These are phyloP conservation scores for Clarias platycephalus DNA, from an alignment of 2,797 vertebrate genomes.

Conservation along the genomic window DNA sequence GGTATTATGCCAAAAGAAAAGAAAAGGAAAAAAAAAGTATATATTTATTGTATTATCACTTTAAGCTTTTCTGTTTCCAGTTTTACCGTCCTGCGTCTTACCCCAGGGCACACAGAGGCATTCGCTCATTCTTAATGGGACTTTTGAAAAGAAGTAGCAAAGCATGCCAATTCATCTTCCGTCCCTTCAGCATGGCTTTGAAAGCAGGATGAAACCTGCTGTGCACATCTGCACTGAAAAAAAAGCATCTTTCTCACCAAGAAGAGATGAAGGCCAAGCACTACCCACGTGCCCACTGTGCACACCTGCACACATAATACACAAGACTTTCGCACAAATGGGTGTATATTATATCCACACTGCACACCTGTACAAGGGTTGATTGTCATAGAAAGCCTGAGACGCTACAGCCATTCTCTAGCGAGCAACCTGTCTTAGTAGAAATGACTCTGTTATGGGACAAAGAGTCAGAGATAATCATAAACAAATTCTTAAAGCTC, in stretches of 20 bases:
- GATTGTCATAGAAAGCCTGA: not conserved
- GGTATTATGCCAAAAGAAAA: slow-evolving; percentile 3
- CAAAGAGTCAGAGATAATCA: slow-evolving; percentile 3
- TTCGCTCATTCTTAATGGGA: slow-evolving; percentile 14
- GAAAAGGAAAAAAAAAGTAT: too few species aligned
- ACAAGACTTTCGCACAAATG: slow-evolving; percentile 19
- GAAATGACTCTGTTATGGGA: not conserved
- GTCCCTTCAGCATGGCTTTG: slow-evolving; percentile 20
- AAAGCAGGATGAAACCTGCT: slow-evolving; percentile 36
- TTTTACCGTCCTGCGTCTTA: slow-evolving; percentile 25
- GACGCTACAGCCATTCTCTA: not conserved
- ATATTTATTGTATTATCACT: not conserved
- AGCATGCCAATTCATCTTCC: slow-evolving; percentile 31
- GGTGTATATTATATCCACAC: not conserved
- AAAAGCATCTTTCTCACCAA: slow-evolving; percentile 20
- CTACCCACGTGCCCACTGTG: slow-evolving; percentile 16
- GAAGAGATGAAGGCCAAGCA: slow-evolving; percentile 38
- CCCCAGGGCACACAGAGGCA: slow-evolving; percentile 21
- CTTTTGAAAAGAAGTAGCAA: slow-evolving; percentile 48
- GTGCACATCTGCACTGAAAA: slow-evolving; percentile 49
- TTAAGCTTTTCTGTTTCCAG: slow-evolving; percentile 36
- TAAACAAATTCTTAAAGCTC: slow-evolving; percentile 1
- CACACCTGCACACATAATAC: slow-evolving; percentile 53
- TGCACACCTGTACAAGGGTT: slow-evolving; percentile 25
- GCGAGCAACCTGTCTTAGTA: not conserved